These are phyloP conservation scores for Cebuella pygmaea DNA, from an alignment of 2,797 vertebrate genomes.

Conservation along the genomic window DNA sequence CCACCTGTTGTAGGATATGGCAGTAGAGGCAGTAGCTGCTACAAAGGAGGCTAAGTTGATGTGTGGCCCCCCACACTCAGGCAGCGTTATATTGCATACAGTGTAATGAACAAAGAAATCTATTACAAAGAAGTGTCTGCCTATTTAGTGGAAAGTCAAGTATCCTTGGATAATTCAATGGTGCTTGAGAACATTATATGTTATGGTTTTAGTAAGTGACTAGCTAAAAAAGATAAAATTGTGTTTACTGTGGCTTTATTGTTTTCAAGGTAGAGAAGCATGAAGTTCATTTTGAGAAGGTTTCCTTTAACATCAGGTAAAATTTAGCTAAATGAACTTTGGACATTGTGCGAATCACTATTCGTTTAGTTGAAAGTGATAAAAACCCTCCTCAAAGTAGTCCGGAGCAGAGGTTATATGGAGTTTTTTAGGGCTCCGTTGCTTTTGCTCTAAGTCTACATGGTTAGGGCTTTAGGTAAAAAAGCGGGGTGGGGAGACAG, in stretches of 20 bases:
- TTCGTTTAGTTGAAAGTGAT: not conserved
- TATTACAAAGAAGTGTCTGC: not conserved
- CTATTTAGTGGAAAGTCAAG: not conserved
- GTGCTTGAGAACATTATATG: not conserved
- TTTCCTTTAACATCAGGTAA: not conserved
- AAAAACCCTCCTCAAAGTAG: not conserved
- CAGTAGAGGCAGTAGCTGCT: not conserved
- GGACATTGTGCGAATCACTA: not conserved
- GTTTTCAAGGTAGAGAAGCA: not conserved
- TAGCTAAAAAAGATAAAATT: not conserved
- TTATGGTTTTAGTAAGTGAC: not conserved
- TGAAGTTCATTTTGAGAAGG: not conserved
- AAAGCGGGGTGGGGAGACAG: not conserved
- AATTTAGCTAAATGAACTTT: not conserved
- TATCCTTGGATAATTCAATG: not conserved
- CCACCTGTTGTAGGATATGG: not conserved
- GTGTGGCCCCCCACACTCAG: not conserved
- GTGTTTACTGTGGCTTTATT: not conserved
- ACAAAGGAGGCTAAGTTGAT: not conserved
- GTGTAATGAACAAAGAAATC: not conserved
- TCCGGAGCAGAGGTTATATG: not conserved
- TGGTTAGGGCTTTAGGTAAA: not conserved
- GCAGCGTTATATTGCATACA: not conserved
- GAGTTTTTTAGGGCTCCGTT: not conserved
- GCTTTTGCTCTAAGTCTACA: not conserved